Evolutionary conservation across 2,888 invertebrate species (phyloP).

Genomic region (Autographa gamma): DNA sequence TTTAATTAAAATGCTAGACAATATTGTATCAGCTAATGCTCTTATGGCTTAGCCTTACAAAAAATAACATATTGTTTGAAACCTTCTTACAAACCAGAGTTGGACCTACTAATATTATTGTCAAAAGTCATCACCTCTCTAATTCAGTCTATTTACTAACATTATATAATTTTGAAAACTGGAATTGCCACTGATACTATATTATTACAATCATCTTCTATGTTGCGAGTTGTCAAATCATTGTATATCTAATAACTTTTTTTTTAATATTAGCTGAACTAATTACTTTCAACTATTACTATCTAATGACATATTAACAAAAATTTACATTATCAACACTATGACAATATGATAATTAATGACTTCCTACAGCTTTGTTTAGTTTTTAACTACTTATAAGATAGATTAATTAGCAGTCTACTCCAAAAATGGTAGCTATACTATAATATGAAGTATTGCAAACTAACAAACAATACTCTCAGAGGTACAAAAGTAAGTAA

Average conservation of each 20-base stretch:
- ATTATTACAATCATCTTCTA: background rate
- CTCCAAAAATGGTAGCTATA: background rate
- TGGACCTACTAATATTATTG: too few relatives aligned
- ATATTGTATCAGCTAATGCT: too few relatives aligned
- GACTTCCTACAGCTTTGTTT: conserved; percentile 11
- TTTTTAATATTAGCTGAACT: background rate
- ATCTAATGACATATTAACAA: conserved; percentile 15
- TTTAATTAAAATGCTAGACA: too few relatives aligned
- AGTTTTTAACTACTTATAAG: background rate
- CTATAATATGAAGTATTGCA: background rate
- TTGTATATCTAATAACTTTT: background rate
- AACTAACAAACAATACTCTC: background rate
- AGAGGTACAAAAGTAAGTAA: background rate
- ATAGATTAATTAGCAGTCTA: conserved; percentile 12
- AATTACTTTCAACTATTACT: conserved; percentile 14
- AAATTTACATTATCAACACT: conserved; percentile 5
- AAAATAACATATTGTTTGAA: too few relatives aligned
- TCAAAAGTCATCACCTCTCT: too few relatives aligned
- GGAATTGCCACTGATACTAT: background rate
- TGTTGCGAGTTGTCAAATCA: background rate
- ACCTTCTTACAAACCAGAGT: too few relatives aligned
- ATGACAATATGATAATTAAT: conserved; percentile 9
- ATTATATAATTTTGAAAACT: background rate
- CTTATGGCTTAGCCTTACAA: too few relatives aligned
- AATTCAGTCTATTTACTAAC: too few relatives aligned